These are phyloP conservation scores for Halictus ligatus DNA, from an alignment of 2,888 invertebrate species.

Conservation along the genomic window DNA sequence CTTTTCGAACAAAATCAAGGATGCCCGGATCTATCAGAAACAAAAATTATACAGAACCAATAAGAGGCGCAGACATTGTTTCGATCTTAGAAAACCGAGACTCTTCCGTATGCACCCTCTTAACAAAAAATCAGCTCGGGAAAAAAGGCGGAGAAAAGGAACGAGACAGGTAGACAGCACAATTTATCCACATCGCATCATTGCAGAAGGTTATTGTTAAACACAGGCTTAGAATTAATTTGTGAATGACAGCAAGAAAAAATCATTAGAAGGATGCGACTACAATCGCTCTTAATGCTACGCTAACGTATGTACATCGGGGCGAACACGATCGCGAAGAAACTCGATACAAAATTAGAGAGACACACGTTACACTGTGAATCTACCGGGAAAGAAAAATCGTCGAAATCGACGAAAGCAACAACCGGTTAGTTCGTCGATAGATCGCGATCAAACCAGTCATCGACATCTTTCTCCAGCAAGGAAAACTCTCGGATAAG, in stretches of 20 bases:
- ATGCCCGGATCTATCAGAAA: neutral
- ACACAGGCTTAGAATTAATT: constrained; percentile 23
- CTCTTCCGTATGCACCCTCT: constrained; percentile 18
- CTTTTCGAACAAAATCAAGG: neutral
- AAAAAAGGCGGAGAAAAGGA: neutral
- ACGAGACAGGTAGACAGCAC: neutral
- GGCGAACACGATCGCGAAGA: constrained; percentile 55
- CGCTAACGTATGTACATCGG: constrained; percentile 78
- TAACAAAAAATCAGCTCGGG: constrained; percentile 6
- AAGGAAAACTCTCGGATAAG: neutral
- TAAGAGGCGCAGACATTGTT: neutral
- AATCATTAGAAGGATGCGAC: constrained; percentile 43
- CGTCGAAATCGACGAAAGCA: constrained; percentile 23
- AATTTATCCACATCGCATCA: neutral
- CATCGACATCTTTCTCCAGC: neutral
- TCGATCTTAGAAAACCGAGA: neutral
- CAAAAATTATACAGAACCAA: neutral
- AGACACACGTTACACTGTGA: constrained; percentile 41
- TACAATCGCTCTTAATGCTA: constrained; percentile 58
- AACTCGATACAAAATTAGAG: constrained; percentile 39
- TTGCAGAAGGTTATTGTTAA: constrained; percentile 25
- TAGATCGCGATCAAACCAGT: neutral
- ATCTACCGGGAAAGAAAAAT: constrained; percentile 15
- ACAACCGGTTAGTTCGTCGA: constrained; percentile 10
- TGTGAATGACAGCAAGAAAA: constrained; percentile 25